A percentile compares a stretch with the other conserved stretches of the same genome.
phyloP scores from a whole-genome alignment of 2,113 vertebrate genomes.

The Motacilla tschutschensis region DNA sequence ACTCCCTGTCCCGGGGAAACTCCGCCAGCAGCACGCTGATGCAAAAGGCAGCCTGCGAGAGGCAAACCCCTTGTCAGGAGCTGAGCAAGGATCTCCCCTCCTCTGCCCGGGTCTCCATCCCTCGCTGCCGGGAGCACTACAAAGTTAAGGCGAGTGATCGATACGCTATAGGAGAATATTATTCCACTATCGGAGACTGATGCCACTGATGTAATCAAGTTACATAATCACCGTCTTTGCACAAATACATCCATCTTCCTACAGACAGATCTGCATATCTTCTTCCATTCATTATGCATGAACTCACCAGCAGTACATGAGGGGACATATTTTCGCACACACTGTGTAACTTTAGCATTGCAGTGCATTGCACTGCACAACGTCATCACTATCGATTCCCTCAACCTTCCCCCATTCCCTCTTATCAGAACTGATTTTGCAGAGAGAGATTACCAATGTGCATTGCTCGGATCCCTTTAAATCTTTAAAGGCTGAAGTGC shows the following conservation, averaged over 20 bases:
- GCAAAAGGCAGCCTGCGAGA: conserved; percentile 47
- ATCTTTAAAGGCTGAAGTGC: conserved; percentile 43
- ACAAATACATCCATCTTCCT: conserved; percentile 76
- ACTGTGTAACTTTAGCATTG: conserved; percentile 74
- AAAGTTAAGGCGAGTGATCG: conserved; percentile 71
- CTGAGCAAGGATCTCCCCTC: conserved; percentile 21
- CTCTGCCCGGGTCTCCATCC: conserved; percentile 28
- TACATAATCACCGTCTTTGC: conserved; percentile 78
- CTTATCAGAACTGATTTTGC: conserved; percentile 61
- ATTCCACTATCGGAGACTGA: conserved; percentile 71
- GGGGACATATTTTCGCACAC: conserved; percentile 51
- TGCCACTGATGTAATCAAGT: conserved; percentile 80
- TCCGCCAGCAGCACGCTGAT: conserved; percentile 43
- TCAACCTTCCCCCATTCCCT: conserved; percentile 35
- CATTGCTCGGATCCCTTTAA: conserved; percentile 52
- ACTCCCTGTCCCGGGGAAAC: conserved; percentile 62
- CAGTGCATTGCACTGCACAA: conserved; percentile 70
- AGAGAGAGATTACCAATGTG: conserved; percentile 34
- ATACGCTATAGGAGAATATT: conserved; percentile 47
- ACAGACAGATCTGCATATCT: conserved; percentile 74
- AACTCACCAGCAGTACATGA: conserved; percentile 70
- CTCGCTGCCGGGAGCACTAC: conserved; percentile 32
- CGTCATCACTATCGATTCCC: conserved; percentile 71
- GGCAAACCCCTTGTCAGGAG: conserved; percentile 60
- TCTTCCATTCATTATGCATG: conserved; percentile 71